Percentiles rank a stretch among this genome's conserved stretches.
Evolutionary conservation across 2,113 vertebrate species (phyloP).

Genomic region (Megatriorchis doriae): DNA sequence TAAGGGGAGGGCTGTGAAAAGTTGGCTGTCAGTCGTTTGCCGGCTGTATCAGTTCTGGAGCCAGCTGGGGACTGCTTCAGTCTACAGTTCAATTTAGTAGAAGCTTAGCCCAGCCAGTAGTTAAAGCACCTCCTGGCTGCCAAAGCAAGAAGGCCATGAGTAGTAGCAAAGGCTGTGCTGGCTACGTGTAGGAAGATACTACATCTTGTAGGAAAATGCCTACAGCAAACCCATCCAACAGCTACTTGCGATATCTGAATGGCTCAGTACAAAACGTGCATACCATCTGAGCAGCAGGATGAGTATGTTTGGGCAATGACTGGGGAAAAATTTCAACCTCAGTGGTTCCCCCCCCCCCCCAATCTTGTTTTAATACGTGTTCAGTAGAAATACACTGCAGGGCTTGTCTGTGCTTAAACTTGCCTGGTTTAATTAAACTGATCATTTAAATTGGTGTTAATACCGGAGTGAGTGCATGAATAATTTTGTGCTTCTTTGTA

Average conservation of each 20-base stretch:
- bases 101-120: not conserved
- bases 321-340: not conserved
- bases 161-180: not conserved
- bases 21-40: not conserved
- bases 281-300: not conserved
- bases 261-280: not conserved
- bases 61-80: not conserved
- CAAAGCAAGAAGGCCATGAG: not conserved
- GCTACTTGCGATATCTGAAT: not conserved
- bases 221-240: not conserved
- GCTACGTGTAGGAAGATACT: not conserved
- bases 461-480: not conserved
- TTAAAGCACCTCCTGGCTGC: not conserved
- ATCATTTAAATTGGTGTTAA: not conserved
- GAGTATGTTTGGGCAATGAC: not conserved
- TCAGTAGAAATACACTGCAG: not conserved
- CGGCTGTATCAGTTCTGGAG: not conserved
- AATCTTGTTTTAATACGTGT: rapidly evolving
- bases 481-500: not conserved
- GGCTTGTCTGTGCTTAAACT: not conserved
- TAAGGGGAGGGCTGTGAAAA: not conserved
- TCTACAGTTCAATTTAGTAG: not conserved
- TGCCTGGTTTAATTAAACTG: not conserved
- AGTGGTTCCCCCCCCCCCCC: too few relatives aligned
- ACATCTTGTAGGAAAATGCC: not conserved